Evolutionary conservation across 2,888 invertebrate genomes (phyloP), one percentile per base, ranked within the genome.

Genomic region (Hypselothyrea guttata): DNA sequence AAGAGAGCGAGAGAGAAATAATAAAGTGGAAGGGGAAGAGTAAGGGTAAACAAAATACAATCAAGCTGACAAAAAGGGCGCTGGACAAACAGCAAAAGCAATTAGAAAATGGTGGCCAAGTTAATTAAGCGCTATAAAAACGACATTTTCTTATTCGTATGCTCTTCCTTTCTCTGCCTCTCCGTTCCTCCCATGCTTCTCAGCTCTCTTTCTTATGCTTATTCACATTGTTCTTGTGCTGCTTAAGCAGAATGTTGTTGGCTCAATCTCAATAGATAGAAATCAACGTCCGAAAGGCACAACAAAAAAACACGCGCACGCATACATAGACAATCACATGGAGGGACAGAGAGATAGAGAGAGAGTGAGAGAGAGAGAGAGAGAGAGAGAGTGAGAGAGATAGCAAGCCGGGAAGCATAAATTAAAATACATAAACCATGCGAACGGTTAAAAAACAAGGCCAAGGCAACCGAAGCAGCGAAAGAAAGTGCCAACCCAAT

Each of bases 51-150:
- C 34, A 66, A 53, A 67, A 49, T 53, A 67, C 68, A 71, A 71
- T 71, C 71, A 73, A 71, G 69, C 72, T 71, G 73, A 72, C 68
- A 73, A 71, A 22, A 73, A 64, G 74, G 56, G 58, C 57, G 57
- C 72, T 62, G 68, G 67, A 48, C 68, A 71, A 62, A 84, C 79
- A 68, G 75, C 67, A 71, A 68, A 78, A 82, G 76, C 76, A 76
- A 76, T 76, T 76, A 78, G 75, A 79, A 81, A 82, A 82, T 83
- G 76, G 70, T 66, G 66, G 61, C 74, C 79, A 78, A 81, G 85
- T 81, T 81, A 81, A 81, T 81, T 81, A 81, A 81, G 79, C 75
- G 67, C 79, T 76, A 84, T 82, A 81, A 81, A 82, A 82, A 82
- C 82, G 72, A 63, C 70, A 78, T 73, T 78, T 75, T 42, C 34